Base-by-base conservation (phyloP, 2,113 vertebrate species). In the Melanocharis versteri region DNA sequence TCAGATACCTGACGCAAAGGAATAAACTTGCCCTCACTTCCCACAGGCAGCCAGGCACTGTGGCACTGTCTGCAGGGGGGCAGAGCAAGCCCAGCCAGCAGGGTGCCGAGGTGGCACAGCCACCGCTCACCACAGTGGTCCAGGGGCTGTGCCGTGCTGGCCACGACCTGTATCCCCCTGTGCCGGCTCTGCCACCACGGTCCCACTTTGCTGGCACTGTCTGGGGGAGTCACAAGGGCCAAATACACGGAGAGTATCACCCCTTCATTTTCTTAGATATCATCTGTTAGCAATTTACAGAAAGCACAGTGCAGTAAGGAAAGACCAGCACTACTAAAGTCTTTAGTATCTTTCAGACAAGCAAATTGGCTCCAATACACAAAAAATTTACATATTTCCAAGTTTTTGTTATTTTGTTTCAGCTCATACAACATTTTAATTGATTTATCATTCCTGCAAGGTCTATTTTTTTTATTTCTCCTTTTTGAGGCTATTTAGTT, bases 111-210 rank as follows among this genome's bases (percentile, higher is more conserved):
- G 56, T 2, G 9, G 23, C 13, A 31, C 3, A 3, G 10, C 15
- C 30, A 31, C 50, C 0, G 0, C 11, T 9, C 1, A 16, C 15
- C 1, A 1, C 28, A 0, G 13, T 2, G 3, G 61, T 45, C 51
- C 33, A 10, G n/a, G 64, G n/a, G 24, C 39, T 37, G n/a, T 1
- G 3, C n/a, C 0, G 0, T 33, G 45, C 65, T 31, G 45, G 50
- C 40, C 40, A 53, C 3, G 8, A 26, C 73, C 72, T 13, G 17
- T n/a, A 56, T 33, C n/a, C 48, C 13, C 4, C 33, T 35, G 23
- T 70, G 68, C 31, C 2, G 5, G 39, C 50, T 54, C 62, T 42
- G 66, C 48, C 0, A 0, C 13, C 8, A 26, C 45, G 44, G 10
- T n/a, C 35, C 57, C 10, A 6, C 35, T 21, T 64, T 26, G 57